phyloP scores from a whole-genome alignment of 37 sponge, comb jelly and placozoan genomes.

The Aplysina aerophoba region DNA sequence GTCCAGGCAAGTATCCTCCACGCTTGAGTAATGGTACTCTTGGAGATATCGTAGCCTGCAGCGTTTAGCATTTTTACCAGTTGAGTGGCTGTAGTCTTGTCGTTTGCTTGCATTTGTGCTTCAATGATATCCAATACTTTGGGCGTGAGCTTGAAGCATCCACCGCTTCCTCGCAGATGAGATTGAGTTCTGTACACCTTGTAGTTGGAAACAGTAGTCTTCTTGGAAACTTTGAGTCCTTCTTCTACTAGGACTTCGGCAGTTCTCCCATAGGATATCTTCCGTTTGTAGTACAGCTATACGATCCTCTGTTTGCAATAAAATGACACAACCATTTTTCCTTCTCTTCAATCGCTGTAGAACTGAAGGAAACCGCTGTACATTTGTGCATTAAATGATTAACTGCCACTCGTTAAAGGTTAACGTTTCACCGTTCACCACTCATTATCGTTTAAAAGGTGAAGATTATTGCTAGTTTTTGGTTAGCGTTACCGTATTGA shows the following conservation, averaged over 20 bases:
- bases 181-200: not conserved
- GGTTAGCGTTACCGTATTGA: too few relatives aligned
- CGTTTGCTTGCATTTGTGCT: conserved; percentile 32
- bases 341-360: too few relatives aligned
- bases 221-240: not conserved
- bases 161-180: conserved; percentile 2
- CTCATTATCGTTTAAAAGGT: too few relatives aligned
- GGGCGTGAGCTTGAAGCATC: not conserved
- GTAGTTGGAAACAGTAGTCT: not conserved
- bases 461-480: too few relatives aligned
- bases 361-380: too few relatives aligned
- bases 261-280: not conserved
- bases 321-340: too few relatives aligned
- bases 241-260: not conserved
- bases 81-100: conserved; percentile 32
- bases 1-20: conserved; percentile 37
- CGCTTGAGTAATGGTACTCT: not conserved
- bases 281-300: too few relatives aligned
- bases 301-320: too few relatives aligned
- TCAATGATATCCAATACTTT: conserved; percentile 15
- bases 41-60: not conserved
- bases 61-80: not conserved
- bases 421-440: too few relatives aligned
- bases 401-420: too few relatives aligned
- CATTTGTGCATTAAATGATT: too few relatives aligned